Conservation (phyloP, 2,113 vertebrate genomes). For the Mohoua ochrocephala region DNA sequence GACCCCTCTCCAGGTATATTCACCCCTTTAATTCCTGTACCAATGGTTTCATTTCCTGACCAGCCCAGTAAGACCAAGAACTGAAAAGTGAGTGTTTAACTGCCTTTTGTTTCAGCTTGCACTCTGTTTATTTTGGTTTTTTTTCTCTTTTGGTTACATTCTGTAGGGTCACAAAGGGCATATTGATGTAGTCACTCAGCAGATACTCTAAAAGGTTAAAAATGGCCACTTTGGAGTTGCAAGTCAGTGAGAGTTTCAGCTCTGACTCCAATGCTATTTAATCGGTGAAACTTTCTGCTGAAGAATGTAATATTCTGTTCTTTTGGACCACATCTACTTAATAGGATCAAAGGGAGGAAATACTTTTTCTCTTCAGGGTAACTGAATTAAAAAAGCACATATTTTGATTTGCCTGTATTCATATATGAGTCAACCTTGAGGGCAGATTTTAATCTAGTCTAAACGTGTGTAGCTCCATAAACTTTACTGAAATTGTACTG, state of each 20-base stretch:
- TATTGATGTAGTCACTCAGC: background rate
- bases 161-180: background rate
- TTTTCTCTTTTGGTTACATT: background rate
- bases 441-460: constrained; percentile 59
- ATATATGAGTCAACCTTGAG: background rate
- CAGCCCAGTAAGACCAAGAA: background rate
- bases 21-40: constrained; percentile 1
- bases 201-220: background rate
- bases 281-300: background rate
- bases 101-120: background rate
- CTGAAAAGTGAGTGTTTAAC: background rate
- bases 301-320: background rate
- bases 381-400: constrained; percentile 1
- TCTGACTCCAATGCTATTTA: background rate
- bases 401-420: constrained; percentile 42
- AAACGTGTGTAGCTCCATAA: background rate
- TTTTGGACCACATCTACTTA: background rate
- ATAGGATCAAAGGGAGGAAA: constrained; percentile 52
- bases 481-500: background rate
- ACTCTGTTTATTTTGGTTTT: constrained; percentile 22
- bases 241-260: background rate
- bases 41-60: constrained; percentile 16
- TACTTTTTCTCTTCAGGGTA: constrained; percentile 37
- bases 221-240: background rate
- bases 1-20: background rate